These are phyloP conservation scores for Porites evermanni DNA, from an alignment of 92 coral and sea anemone species.

Conservation along the genomic window DNA sequence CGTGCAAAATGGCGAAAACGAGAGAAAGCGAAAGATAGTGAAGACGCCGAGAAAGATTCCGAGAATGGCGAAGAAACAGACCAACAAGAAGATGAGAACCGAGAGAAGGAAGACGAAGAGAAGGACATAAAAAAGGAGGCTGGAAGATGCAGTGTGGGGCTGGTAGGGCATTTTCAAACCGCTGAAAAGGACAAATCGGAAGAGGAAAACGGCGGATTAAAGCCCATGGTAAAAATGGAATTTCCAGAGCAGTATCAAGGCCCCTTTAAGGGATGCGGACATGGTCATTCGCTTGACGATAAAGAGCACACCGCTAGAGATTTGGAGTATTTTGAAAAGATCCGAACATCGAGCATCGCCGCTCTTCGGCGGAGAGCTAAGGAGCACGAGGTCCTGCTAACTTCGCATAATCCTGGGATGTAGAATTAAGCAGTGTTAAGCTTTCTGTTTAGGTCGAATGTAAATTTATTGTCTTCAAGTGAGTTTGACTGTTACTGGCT, in stretches of 20 bases:
- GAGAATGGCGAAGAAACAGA: conserved; percentile 53
- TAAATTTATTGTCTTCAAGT: background rate
- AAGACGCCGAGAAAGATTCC: conserved; percentile 57
- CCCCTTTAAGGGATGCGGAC: conserved; percentile 29
- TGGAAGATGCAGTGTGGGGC: background rate
- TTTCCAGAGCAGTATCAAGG: conserved; percentile 35
- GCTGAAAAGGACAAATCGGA: conserved; percentile 38
- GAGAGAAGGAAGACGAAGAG: conserved; percentile 17
- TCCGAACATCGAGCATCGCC: conserved; percentile 84
- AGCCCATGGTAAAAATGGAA: conserved; percentile 59
- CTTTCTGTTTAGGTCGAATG: background rate
- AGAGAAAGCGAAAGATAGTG: conserved; percentile 76
- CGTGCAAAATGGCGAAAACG: conserved; percentile 99
- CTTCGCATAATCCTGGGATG: conserved; percentile 34
- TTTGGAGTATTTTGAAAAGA: conserved; percentile 71
- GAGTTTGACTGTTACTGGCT: background rate
- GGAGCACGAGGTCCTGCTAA: conserved; percentile 77
- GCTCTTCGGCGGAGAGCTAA: conserved; percentile 84
- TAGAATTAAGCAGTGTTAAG: conserved; percentile 5
- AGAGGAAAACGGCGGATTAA: conserved; percentile 1
- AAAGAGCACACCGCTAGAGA: conserved; percentile 36
- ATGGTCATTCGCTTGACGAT: background rate
- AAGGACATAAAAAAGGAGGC: conserved; percentile 1
- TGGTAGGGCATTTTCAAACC: background rate
- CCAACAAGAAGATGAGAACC: conserved; percentile 21